Evolutionary conservation across 2,888 invertebrate genomes (phyloP).

Genomic region (Aproaerema taeniolella): DNA sequence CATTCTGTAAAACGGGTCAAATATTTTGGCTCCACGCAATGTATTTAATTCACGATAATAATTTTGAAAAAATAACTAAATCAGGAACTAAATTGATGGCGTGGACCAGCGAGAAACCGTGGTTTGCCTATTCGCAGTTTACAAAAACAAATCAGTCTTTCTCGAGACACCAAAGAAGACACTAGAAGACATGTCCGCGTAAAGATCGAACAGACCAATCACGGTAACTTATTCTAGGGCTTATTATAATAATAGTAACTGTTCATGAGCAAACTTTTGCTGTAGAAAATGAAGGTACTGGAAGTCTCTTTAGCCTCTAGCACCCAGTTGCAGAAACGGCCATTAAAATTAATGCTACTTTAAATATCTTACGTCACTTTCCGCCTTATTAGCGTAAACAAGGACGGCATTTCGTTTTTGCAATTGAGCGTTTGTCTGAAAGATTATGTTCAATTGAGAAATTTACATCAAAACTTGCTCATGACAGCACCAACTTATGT

Average conservation of each 20-base stretch:
- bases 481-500: background rate
- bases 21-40: conserved; percentile 43
- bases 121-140: conserved; percentile 43
- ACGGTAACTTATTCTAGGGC: conserved; percentile 24
- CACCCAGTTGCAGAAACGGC: too few species aligned
- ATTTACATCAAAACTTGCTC: conserved; percentile 4
- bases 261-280: background rate
- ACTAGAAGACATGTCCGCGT: conserved; percentile 26
- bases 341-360: too few species aligned
- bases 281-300: background rate
- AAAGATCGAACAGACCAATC: conserved; percentile 42
- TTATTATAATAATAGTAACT: conserved; percentile 15
- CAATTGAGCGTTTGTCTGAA: too few species aligned
- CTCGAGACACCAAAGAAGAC: conserved; percentile 62
- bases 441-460: too few species aligned
- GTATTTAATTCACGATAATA: background rate
- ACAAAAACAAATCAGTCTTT: conserved; percentile 49
- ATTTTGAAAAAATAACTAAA: background rate
- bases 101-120: conserved; percentile 37
- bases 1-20: too few species aligned
- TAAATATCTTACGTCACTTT: too few species aligned
- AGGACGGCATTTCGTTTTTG: too few species aligned
- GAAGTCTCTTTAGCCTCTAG: background rate
- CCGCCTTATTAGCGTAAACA: too few species aligned
- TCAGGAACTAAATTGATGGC: conserved; percentile 29